Conservation (phyloP, 1,140 invertebrate species). For the Helicoverpa zea region DNA sequence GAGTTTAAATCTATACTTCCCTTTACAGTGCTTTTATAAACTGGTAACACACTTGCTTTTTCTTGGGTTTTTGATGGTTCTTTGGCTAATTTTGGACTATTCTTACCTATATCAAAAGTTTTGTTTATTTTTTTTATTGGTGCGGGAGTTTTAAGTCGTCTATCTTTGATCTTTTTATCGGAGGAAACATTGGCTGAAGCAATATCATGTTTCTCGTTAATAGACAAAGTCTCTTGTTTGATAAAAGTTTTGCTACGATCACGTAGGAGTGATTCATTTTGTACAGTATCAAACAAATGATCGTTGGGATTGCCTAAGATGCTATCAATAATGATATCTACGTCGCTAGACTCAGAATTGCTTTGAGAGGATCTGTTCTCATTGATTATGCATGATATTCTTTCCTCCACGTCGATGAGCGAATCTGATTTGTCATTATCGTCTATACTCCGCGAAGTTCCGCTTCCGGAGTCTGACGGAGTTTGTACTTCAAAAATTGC, state of each 20-base stretch:
- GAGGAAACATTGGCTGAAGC: slow-evolving; percentile 45
- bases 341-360: slow-evolving; percentile 81
- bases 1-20: slow-evolving; percentile 65
- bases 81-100: slow-evolving; percentile 64
- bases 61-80: slow-evolving; percentile 64
- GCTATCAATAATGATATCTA: slow-evolving; percentile 78
- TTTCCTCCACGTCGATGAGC: slow-evolving; percentile 80
- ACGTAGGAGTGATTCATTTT: slow-evolving; percentile 63
- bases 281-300: slow-evolving; percentile 54
- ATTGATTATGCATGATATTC: slow-evolving; percentile 83
- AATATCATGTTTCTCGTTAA: slow-evolving; percentile 57
- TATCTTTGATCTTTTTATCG: slow-evolving; percentile 70
- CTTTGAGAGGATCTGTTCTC: slow-evolving; percentile 82
- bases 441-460: slow-evolving; percentile 72
- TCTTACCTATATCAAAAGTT: slow-evolving; percentile 72
- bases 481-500: slow-evolving; percentile 75
- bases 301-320: slow-evolving; percentile 71
- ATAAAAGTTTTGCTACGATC: slow-evolving; percentile 76
- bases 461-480: slow-evolving; percentile 77
- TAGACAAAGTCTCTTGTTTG: slow-evolving; percentile 58
- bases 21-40: slow-evolving; percentile 76
- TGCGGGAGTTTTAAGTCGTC: slow-evolving; percentile 71
- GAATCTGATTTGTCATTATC: slow-evolving; percentile 76
- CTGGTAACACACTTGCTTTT: slow-evolving; percentile 76
- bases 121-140: slow-evolving; percentile 77